Base-by-base conservation (phyloP, 2,888 invertebrate genomes). In the Leptopilina syphax region DNA sequence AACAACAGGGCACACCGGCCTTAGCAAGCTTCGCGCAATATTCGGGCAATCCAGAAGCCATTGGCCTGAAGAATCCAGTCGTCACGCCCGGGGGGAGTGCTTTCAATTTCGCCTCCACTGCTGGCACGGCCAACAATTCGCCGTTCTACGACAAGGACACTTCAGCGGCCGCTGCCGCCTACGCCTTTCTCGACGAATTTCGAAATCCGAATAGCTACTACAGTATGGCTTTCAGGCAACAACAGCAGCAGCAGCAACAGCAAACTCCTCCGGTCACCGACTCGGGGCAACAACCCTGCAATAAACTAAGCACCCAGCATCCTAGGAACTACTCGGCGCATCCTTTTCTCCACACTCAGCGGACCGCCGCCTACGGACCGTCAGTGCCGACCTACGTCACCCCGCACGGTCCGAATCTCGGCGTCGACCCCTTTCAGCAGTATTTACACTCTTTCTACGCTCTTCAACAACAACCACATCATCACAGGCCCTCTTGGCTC, bases 21-120 rank as follows among this genome's bases (percentile, higher is more conserved):
- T 86, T 91, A 81, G 84, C 89, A 3, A 87, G 87, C 18, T 91
- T 90, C 78, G 83, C 90, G 0, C 91, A 91, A 80, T 91, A 90
- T 76, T 80, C 90, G 0, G 84, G 85, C 3, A 77, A 86, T 3
- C 83, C 84, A 24, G 90, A 91, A 79, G 85, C 93, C 83, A 94
- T 96, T 85, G 93, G 95, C 12, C 89, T 96, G 73, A 94, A 96
- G 86, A 95, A 95, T 76, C 93, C 94, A 5, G 95, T 96, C 89
- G 96, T 97, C 83, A 95, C 97, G 8, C 87, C 90, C 10, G 88
- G 90, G 10, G 95, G 96, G 44, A 96, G 96, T 92, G 96, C 97
- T 77, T 97, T 97, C 87, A 97, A 97, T 90, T 97, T 97, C 88
- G 96, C 96, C 24, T 94, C 96, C 4, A 93, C 96, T 0, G 93